Base-by-base conservation (phyloP, 2,888 invertebrate species). In the Saturnia japonica region DNA sequence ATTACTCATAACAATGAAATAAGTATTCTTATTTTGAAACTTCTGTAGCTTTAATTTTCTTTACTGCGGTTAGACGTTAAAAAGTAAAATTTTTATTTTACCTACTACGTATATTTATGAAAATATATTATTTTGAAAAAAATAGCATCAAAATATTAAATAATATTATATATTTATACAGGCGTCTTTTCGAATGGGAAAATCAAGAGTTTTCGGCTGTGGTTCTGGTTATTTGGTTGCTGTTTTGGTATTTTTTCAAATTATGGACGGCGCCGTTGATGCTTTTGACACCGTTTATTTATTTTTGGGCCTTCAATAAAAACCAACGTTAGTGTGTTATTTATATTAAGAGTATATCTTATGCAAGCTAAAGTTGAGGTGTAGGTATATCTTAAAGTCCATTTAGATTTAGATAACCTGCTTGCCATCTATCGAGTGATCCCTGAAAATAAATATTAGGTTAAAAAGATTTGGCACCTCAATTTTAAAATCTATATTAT, bases 141-240 rank as follows among this genome's bases (percentile, higher is more conserved):
- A 34, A 34, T 34, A 34, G 34, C 34, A 34, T 34, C n/a, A 47
- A 47, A 7, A n/a, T n/a, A 16, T n/a, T 47, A 14, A 60, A 60
- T 25, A 57, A 57, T 57, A 11, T 60, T 60, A n/a, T n/a, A n/a
- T 60, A 28, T 60, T 28, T 40, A 16, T 0, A 54, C 54, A 93
- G 93, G 73, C 80, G 77, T 54, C 75, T 90, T 1, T 88, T 93
- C 57, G 93, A 93, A 72, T 93, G 93, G 93, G 90, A 93, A 4
- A 91, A 89, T 62, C 78, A 76, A 64, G 90, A 93, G 70, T 72
- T 86, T 51, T 85, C 88, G 1, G 77, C 84, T 62, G 64, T 83
- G n/a, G 77, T 80, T 14, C 74, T 90, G 34, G 14, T 78, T 3
- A 77, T 80, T 2, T 92, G 92, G 93, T 74, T 92, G 45, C 67